Evolutionary conservation across 2,888 invertebrate species (phyloP).

Genomic region (Acholoe squamosa): DNA sequence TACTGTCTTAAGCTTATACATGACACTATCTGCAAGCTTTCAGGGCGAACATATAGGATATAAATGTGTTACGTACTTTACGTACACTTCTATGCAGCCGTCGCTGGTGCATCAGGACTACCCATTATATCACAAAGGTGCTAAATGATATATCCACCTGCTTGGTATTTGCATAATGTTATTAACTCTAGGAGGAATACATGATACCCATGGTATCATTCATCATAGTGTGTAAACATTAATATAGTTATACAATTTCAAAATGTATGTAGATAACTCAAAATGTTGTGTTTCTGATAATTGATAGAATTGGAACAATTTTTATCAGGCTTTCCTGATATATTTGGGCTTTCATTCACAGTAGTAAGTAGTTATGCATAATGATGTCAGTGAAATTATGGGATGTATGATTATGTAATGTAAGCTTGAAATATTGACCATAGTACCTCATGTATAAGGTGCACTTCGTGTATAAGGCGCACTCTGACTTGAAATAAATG

Average conservation of each 20-base stretch:
- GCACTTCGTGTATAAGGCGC: too few relatives aligned
- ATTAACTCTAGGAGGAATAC: neutral
- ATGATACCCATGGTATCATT: neutral
- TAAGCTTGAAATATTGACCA: too few relatives aligned
- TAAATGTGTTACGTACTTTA: neutral
- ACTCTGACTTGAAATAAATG: too few relatives aligned
- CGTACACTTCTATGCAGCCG: neutral
- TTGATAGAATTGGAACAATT: too few relatives aligned
- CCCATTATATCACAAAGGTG: neutral
- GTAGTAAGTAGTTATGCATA: neutral
- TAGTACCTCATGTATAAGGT: too few relatives aligned
- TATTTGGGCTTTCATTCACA: neutral
- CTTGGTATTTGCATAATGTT: neutral
- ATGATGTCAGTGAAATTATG: neutral
- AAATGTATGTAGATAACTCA: neutral
- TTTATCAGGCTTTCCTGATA: conserved; percentile 11
- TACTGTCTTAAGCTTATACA: neutral
- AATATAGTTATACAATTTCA: too few relatives aligned
- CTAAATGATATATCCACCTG: neutral
- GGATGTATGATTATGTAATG: neutral
- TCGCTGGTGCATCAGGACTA: neutral
- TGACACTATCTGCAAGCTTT: neutral
- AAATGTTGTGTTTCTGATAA: neutral
- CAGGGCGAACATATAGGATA: neutral
- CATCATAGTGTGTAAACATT: too few relatives aligned